These are phyloP conservation scores for Chiridota heheva DNA, from an alignment of 35 echinoderm and acorn worm genomes.

Conservation along the genomic window DNA sequence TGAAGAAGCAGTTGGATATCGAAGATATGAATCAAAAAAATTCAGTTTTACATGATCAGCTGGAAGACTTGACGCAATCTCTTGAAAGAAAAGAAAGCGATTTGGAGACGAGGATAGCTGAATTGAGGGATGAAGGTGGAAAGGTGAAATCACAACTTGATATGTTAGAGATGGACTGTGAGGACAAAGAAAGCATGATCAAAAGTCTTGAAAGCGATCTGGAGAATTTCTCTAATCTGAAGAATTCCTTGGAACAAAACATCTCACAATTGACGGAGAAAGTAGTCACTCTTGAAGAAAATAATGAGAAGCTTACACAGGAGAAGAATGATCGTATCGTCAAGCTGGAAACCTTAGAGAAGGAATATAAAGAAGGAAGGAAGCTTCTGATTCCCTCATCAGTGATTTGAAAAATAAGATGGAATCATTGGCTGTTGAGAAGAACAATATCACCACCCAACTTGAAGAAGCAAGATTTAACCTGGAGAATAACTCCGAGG, in stretches of 20 bases:
- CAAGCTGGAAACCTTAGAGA: constrained; percentile 13
- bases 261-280: constrained; percentile 3
- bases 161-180: constrained; percentile 60
- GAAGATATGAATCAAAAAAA: constrained; percentile 33
- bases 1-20: constrained; percentile 31
- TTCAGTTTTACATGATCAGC: constrained; percentile 14
- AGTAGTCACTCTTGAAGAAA: neutral
- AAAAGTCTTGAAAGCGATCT: constrained; percentile 2
- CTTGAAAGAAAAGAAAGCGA: neutral
- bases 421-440: neutral
- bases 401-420: constrained; percentile 35
- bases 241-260: neutral
- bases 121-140: constrained; percentile 29
- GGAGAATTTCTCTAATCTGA: neutral
- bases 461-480: constrained; percentile 47
- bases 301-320: neutral
- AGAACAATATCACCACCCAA: constrained; percentile 1
- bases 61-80: constrained; percentile 35
- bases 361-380: neutral
- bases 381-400: neutral
- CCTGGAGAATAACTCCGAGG: constrained; percentile 57
- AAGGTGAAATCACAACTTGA: constrained; percentile 52
- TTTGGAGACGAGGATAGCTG: neutral
- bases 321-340: constrained; percentile 31
- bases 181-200: constrained; percentile 42